Evolutionary conservation across 2,797 vertebrate species (phyloP), one percentile per base, ranked within the genome.

Genomic region (Leucoraja ocellata): DNA sequence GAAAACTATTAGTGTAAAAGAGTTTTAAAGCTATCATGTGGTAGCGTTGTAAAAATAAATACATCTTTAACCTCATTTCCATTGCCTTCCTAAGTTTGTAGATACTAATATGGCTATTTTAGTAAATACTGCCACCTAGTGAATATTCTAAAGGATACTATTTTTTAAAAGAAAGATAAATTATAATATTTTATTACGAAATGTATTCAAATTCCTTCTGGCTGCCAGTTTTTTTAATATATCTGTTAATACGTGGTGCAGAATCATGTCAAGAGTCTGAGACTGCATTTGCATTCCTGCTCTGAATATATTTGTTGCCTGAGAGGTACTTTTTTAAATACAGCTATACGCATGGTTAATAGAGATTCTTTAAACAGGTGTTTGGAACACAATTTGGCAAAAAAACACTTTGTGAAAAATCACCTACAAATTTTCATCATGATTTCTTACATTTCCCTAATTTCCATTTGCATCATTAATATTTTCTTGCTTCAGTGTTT

Each of bases 131-230:
- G 63, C 84, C 84, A 88, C n/a, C 84, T 88, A 68, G n/a, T 32
- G 84, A 36, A 88, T 65, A 68, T 88, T 88, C n/a, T 88, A n/a
- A 65, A 91, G 4, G 39, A 13, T 9, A 39, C 23, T 76, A 46
- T 91, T 73, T 74, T 91, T 73, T 46, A 74, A 25, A 81, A 61
- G 54, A 10, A 74, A 39, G 36, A 73, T 4, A 39, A 25, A 16
- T 74, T 46, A 90, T 18, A 68, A 90, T 91, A 71, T 91, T 92
- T 92, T 74, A 92, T 54, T 92, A 74, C 71, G 3, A 73, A 46
- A 54, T 28, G 21, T 46, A 54, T 92, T 92, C 90, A 74, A 54
- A 21, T 74, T 54, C 10, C 25, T 74, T 92, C 39, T 74, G 90
- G 68, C 90, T 46, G 7, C 32, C 39, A 21, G 21, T 73, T 80